Base-by-base conservation (phyloP, 2,797 vertebrate genomes). In the Setipinna tenuifilis region DNA sequence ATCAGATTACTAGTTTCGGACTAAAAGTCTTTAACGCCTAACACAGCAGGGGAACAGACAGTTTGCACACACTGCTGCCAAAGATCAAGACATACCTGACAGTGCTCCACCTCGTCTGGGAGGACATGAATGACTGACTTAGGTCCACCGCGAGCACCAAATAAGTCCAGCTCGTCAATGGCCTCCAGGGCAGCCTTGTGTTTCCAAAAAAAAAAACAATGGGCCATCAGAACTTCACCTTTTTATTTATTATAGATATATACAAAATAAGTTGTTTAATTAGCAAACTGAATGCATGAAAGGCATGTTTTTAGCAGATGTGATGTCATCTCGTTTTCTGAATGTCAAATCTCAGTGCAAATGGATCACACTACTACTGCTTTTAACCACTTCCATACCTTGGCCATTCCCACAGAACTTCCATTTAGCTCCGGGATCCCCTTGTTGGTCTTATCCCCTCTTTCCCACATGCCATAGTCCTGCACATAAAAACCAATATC, bases 381-480 rank as follows among this genome's bases (percentile, higher is more conserved):
- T 0, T 12, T 25, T 65, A 4, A 0, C 2, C 28, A 14, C 59
- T 50, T 48, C 48, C 81, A 12, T 92, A 99, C 98, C 96, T 99
- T 99, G 57, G 98, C 98, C 95, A 99, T 98, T 91, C 98, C 98
- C 28, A 99, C 96, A 17, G 98, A 99, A 94, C 98, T 99, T 0
- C 96, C 98, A 0, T 99, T 99, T 84, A 99, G 93, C 92, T 99
- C 98, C 0, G 98, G 97, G 88, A 99, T 98, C 86, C 98, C 98
- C 90, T 99, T 98, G 90, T 99, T 99, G 54, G 98, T 99, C 92
- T 99, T 99, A 93, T 99, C 98, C 62, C 98, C 98, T 91, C 98
- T 96, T 90, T 99, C 98, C 98, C 98, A 99, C 97, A 99, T 99
- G 84, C 98, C 98, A 93, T 98, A 99, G 94, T 99, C 98, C 98